A percentile compares a stretch with the other conserved stretches of the same genome.
phyloP scores from a whole-genome alignment of 2,797 vertebrate species.

The Trematocara caparti region DNA sequence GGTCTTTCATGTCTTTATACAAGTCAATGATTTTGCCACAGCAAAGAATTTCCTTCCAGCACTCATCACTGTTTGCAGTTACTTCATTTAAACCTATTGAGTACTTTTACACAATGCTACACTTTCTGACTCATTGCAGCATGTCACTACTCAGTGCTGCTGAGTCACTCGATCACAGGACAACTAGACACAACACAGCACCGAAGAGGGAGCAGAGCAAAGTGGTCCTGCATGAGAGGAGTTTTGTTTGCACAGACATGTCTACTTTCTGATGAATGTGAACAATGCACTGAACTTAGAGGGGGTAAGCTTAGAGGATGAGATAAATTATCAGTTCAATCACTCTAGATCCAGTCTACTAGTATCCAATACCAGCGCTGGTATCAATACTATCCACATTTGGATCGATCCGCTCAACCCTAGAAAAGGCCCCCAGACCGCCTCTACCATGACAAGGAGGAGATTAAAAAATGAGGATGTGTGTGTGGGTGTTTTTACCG shows the following conservation, averaged over 20 bases:
- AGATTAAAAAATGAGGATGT: neutral
- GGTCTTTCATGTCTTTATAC: neutral
- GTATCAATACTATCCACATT: neutral
- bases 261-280: neutral
- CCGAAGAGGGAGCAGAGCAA: neutral
- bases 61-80: neutral
- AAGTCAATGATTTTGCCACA: neutral
- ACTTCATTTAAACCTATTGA: neutral
- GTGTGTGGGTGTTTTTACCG: neutral
- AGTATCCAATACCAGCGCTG: neutral
- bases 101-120: neutral
- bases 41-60: neutral
- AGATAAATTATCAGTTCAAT: neutral
- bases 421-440: neutral
- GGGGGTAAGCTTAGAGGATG: neutral
- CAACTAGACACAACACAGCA: neutral
- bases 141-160: neutral
- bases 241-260: neutral
- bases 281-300: neutral
- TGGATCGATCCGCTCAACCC: neutral
- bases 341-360: neutral
- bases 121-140: neutral
- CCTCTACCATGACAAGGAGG: neutral
- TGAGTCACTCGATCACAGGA: neutral
- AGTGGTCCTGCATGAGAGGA: neutral